Conservation (phyloP, 2,797 vertebrate species). For the Tangara arthus region DNA sequence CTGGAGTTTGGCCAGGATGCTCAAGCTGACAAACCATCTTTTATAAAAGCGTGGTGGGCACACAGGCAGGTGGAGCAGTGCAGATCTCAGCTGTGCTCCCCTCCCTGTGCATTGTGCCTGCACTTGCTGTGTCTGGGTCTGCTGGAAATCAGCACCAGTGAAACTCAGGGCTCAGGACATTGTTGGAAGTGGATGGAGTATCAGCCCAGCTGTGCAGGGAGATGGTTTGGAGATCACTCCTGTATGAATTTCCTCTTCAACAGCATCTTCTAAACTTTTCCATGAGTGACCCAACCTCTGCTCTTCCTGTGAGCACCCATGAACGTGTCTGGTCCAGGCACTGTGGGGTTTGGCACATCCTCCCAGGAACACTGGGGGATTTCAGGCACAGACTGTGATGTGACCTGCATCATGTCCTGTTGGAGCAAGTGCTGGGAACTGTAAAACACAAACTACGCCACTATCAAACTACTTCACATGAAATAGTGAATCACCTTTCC, state of each 20-base stretch:
- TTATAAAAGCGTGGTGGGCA: not conserved
- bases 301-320: not conserved
- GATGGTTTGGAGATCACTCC: not conserved
- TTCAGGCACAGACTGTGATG: not conserved
- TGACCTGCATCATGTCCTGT: not conserved
- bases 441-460: not conserved
- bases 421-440: not conserved
- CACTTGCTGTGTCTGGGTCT: fast-evolving
- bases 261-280: not conserved
- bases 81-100: not conserved
- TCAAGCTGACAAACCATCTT: not conserved
- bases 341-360: not conserved
- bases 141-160: not conserved
- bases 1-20: constrained; percentile 10
- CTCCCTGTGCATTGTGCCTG: not conserved
- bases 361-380: not conserved
- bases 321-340: fast-evolving
- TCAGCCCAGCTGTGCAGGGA: fast-evolving
- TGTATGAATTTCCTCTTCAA: not conserved
- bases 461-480: not conserved
- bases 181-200: not conserved
- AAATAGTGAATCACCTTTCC: not conserved
- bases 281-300: fast-evolving
- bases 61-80: not conserved
- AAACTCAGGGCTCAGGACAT: not conserved